Evolutionary conservation across 2,797 vertebrate genomes (phyloP), one percentile per base, ranked within the genome.

Genomic region (Sebastes matsubarae): DNA sequence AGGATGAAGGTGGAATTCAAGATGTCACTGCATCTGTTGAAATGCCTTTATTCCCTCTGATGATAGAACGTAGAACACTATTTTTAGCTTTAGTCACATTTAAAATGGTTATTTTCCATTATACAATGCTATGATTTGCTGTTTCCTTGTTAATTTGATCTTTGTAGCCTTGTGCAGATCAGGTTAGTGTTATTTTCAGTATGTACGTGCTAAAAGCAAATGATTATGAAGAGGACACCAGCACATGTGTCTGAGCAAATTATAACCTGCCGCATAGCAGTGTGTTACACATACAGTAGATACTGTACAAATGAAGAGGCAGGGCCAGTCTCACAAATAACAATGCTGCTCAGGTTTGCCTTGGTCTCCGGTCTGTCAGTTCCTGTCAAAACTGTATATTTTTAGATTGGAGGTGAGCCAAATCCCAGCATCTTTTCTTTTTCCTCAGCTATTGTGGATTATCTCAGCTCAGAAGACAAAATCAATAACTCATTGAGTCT

Each of bases 381-480:
- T 83, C 72, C 81, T 32, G 27, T 88, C 87, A 87, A 75, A 85
- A 68, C 55, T 54, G 76, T 54, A 67, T 88, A 91, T 89, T 88
- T 89, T 87, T 84, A 90, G 87, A 79, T 61, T 32, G 77, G 68
- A 38, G 4, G 9, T 13, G 36, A 81, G 67, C 38, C 82, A 75
- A 59, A 77, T 27, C 72, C 42, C 67, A 70, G 67, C 67, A 22
- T 55, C 27, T 30, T 34, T 27, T 65, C 22, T 36, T 18, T 36
- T 72, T n/a, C 16, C 54, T 75, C 57, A 34, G 59, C 59, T 55
- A 63, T 30, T 58, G 66, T 75, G 74, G 76, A 72, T 85, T 60
- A 55, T 67, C 61, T 77, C 66, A 22, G 65, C 71, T 81, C 72
- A 65, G 66, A 18, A 73, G 68, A 30, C 42, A 67, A 71, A 87